These are phyloP conservation scores for Sphaerodactylus townsendi DNA, from an alignment of 2,113 vertebrate genomes.

Conservation along the genomic window DNA sequence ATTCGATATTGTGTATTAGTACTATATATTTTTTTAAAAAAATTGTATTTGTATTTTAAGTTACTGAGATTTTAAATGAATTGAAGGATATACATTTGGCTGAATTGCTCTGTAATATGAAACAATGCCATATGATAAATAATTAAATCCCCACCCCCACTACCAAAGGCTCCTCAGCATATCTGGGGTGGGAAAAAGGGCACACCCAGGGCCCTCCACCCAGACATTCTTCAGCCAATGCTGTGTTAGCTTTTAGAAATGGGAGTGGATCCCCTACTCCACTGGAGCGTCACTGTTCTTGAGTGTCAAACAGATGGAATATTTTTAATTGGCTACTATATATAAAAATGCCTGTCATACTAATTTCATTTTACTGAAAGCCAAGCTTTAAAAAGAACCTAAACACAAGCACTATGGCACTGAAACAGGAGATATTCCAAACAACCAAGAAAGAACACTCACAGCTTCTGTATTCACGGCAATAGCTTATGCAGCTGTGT, in stretches of 20 bases:
- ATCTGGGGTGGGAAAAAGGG: background rate
- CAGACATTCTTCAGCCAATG: background rate
- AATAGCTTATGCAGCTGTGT: constrained; percentile 22
- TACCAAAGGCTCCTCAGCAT: background rate
- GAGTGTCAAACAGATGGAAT: background rate
- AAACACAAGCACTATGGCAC: background rate
- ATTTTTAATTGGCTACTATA: background rate
- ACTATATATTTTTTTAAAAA: no score
- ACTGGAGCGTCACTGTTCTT: background rate
- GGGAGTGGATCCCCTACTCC: background rate
- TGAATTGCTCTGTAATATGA: no score
- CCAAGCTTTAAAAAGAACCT: background rate
- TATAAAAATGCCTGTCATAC: background rate
- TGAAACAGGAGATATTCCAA: constrained; percentile 24
- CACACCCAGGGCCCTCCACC: background rate
- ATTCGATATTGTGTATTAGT: no score
- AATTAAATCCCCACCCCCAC: background rate
- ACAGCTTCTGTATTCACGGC: constrained; percentile 1
- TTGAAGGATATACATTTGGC: no score
- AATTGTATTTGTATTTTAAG: no score
- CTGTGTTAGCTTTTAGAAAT: background rate
- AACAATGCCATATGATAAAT: no score
- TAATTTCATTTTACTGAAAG: background rate
- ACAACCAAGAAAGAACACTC: background rate
- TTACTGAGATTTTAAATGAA: no score